Conservation (phyloP, 2,888 invertebrate genomes). For the Ceratothoa steindachneri region DNA sequence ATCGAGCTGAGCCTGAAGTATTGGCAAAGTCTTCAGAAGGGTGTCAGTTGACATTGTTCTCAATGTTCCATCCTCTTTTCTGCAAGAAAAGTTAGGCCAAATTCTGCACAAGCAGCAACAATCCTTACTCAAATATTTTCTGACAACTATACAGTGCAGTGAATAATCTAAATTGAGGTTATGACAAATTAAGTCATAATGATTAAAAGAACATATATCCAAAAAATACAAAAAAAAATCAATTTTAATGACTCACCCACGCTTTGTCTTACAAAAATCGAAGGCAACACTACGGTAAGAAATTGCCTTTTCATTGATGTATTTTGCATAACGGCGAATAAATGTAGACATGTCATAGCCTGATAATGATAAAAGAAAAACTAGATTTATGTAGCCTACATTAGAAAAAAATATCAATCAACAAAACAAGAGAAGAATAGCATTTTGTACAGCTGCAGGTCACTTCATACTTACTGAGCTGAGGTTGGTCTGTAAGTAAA, state of each 20-base stretch:
- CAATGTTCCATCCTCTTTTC: constrained; percentile 93
- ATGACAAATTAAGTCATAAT: too few species aligned
- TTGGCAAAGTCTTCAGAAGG: constrained; percentile 90
- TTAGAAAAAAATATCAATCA: too few species aligned
- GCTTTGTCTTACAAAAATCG: constrained; percentile 99
- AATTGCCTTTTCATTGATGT: constrained; percentile 97
- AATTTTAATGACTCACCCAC: constrained; percentile 84
- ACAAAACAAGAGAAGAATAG: too few species aligned
- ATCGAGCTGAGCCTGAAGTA: constrained; percentile 91
- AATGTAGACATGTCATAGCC: constrained; percentile 99
- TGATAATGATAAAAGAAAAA: constrained; percentile 55
- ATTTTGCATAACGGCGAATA: constrained; percentile 96
- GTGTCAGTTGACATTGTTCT: constrained; percentile 97
- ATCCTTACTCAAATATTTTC: too few species aligned
- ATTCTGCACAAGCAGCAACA: constrained; percentile 31
- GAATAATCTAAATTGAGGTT: too few species aligned
- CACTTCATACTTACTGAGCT: constrained; percentile 21
- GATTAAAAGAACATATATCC: too few species aligned
- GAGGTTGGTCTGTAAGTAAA: constrained; percentile 13
- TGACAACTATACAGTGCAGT: too few species aligned
- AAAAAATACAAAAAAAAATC: too few species aligned
- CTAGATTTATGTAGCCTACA: too few species aligned
- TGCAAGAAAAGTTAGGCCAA: too few species aligned
- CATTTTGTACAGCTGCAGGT: too few species aligned
- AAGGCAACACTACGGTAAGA: constrained; percentile 98